Evolutionary conservation across 2,797 vertebrate genomes (phyloP).

Genomic region (Etheostoma nigrum): DNA sequence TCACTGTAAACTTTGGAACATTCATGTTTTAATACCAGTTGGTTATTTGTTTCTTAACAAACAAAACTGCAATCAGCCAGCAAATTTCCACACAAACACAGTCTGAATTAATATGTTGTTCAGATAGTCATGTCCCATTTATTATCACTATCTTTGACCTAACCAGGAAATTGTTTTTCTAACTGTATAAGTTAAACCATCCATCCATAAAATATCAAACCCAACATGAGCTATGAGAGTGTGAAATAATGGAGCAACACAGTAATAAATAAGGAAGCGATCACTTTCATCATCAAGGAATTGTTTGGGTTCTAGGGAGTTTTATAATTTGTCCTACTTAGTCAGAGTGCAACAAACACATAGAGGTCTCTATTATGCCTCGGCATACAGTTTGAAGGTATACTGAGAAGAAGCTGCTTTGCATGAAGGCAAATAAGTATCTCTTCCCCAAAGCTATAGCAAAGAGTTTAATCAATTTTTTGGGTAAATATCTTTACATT

Average conservation of each 20-base stretch:
- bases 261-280: slow-evolving; percentile 60
- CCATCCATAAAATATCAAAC: slow-evolving; percentile 63
- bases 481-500: slow-evolving; percentile 35
- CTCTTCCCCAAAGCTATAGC: slow-evolving; percentile 8
- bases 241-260: slow-evolving; percentile 52
- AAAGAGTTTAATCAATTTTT: slow-evolving; percentile 44
- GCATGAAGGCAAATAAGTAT: slow-evolving; percentile 22
- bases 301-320: slow-evolving; percentile 42
- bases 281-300: slow-evolving; percentile 50
- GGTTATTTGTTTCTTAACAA: slow-evolving; percentile 45
- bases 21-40: slow-evolving; percentile 41
- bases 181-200: slow-evolving; percentile 58
- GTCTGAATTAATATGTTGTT: slow-evolving; percentile 57
- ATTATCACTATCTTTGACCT: slow-evolving; percentile 69
- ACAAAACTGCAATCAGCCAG: slow-evolving; percentile 50
- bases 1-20: slow-evolving; percentile 39
- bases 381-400: slow-evolving; percentile 17
- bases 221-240: slow-evolving; percentile 43
- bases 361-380: slow-evolving; percentile 16
- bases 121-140: slow-evolving; percentile 52
- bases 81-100: slow-evolving; percentile 43
- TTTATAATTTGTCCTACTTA: slow-evolving; percentile 45
- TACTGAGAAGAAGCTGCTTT: slow-evolving; percentile 35
- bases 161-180: slow-evolving; percentile 70
- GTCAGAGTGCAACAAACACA: slow-evolving; percentile 17